Evolutionary conservation across 2,888 invertebrate genomes (phyloP).

Genomic region (Noctua comes): DNA sequence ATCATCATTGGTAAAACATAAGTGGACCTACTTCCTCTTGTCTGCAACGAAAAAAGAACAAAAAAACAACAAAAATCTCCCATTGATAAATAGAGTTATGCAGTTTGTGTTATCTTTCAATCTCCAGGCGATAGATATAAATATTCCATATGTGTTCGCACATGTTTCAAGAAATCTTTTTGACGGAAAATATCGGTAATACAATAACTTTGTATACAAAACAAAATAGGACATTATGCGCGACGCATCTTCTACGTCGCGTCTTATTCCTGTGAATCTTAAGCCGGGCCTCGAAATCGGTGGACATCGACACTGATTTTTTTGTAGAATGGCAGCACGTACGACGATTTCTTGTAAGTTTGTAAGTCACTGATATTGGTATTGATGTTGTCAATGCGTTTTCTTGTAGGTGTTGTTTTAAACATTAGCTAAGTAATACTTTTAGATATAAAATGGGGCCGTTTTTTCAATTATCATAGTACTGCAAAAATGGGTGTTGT

Average conservation of each 20-base stretch:
- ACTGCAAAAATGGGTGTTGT: too few species aligned
- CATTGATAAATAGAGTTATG: slow-evolving; percentile 55
- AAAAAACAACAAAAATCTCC: slow-evolving; percentile 42
- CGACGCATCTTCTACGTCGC: slow-evolving; percentile 78
- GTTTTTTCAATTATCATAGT: neutral
- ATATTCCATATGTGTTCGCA: slow-evolving; percentile 66
- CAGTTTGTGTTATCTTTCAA: slow-evolving; percentile 66
- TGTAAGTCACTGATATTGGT: slow-evolving; percentile 30
- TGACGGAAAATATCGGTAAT: slow-evolving; percentile 74
- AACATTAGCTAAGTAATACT: slow-evolving; percentile 4
- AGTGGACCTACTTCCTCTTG: slow-evolving; percentile 23
- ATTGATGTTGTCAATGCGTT: slow-evolving; percentile 18
- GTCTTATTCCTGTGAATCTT: slow-evolving; percentile 82
- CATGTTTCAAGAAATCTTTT: slow-evolving; percentile 70
- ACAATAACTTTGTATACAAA: slow-evolving; percentile 75
- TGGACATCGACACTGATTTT: slow-evolving; percentile 41
- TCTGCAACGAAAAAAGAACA: slow-evolving; percentile 28
- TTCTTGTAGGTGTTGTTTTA: slow-evolving; percentile 25
- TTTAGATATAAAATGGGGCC: neutral
- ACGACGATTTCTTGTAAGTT: slow-evolving; percentile 34
- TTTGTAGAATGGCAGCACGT: slow-evolving; percentile 41
- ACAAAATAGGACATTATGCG: slow-evolving; percentile 80
- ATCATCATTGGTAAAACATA: slow-evolving; percentile 12
- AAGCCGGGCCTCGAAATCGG: slow-evolving; percentile 61
- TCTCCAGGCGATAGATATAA: slow-evolving; percentile 58